These are phyloP conservation scores for Paelopatides confundens DNA, from an alignment of 53 echinoderm and acorn worm genomes.

Conservation along the genomic window DNA sequence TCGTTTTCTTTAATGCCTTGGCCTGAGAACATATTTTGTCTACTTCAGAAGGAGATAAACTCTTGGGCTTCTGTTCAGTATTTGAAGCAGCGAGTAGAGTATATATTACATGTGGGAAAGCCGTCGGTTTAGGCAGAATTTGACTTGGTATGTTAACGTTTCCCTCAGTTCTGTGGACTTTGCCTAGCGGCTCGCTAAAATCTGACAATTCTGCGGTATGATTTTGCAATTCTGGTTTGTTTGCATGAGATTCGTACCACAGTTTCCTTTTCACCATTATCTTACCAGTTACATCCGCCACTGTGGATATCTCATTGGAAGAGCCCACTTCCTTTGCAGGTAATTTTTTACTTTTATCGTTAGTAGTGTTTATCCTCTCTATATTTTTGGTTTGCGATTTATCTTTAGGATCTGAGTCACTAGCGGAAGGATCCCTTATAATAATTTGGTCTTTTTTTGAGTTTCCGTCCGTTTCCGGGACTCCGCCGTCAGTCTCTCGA, in stretches of 20 bases:
- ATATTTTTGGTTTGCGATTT: too few relatives aligned
- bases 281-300: not conserved
- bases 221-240: not conserved
- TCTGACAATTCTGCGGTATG: not conserved
- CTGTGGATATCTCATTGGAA: not conserved
- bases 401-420: too few relatives aligned
- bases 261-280: slow-evolving; percentile 23
- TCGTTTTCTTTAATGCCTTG: not conserved
- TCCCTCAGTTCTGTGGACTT: not conserved
- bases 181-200: not conserved
- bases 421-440: too few relatives aligned
- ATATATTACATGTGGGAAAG: too few relatives aligned
- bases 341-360: not conserved
- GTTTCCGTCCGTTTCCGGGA: too few relatives aligned
- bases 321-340: not conserved
- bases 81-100: too few relatives aligned
- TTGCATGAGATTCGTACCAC: not conserved
- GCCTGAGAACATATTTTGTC: slow-evolving; percentile 6
- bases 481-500: too few relatives aligned
- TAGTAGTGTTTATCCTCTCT: not conserved
- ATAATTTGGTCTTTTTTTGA: too few relatives aligned
- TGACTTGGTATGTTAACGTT: not conserved
- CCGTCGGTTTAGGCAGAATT: too few relatives aligned
- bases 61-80: not conserved
- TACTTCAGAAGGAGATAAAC: slow-evolving; percentile 14